Base-by-base conservation (phyloP, 2,113 vertebrate genomes). In the Orcinus orca region DNA sequence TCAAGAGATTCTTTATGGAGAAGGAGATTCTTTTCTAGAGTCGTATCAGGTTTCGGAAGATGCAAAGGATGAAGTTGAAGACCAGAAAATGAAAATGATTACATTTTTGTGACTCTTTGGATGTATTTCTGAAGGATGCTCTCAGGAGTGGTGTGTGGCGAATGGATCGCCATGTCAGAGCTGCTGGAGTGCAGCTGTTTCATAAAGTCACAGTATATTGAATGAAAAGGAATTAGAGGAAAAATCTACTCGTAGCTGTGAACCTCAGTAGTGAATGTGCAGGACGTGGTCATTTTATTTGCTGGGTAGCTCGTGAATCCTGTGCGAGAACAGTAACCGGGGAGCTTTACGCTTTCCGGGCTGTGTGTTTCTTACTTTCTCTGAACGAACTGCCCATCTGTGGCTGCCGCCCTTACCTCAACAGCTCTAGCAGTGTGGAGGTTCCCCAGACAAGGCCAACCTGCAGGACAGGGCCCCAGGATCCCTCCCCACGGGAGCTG, bases 281-380 rank as follows among this genome's bases (percentile, higher is more conserved):
- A 31, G 29, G 84, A 36, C 0, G 0, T 13, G 23, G 62, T 1
- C 15, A 8, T n/a, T 53, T 70, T 15, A 31, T 65, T 47, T 47
- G 65, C 4, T 25, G 23, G 7, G 15, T 6, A 18, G 53, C n/a
- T 31, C 17, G 1, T 25, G 31, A 67, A 15, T 44, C 36, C n/a
- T 1, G n/a, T 21, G 31, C 21, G 23, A 74, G 25, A 47, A 20
- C 2, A 1, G 29, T 60, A 67, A 29, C 47, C 5, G 25, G 9
- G 14, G 21, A 17, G 2, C 8, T 36, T 26, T 11, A 50, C 0
- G 5, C 41, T 83, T 3, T 67, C 31, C 0, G 6, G 63, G 65
- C 6, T 60, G 82, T 60, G 36, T 47, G 33, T 29, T 15, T 70
- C n/a, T 29, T 41, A 17, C 62, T 83, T 71, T 44, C 74, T 58